Evolutionary conservation across 2,888 invertebrate species (phyloP).

Genomic region (Noctua pronuba): DNA sequence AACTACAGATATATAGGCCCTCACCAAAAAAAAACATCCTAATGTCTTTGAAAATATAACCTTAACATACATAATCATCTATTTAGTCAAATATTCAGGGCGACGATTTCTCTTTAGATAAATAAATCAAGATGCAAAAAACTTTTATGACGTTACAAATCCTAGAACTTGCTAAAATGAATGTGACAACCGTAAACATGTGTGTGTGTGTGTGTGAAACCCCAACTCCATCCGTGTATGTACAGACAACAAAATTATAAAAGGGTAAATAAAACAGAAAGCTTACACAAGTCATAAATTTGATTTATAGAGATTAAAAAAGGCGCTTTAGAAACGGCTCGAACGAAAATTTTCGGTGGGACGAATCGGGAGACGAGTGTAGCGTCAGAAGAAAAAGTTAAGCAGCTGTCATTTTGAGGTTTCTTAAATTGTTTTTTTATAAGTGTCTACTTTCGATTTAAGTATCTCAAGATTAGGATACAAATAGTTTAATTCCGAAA

Average conservation of each 20-base stretch:
- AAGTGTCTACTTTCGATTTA: neutral
- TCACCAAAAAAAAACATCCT: neutral
- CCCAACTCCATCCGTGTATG: conserved; percentile 67
- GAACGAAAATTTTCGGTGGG: conserved; percentile 90
- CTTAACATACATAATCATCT: neutral
- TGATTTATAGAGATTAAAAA: conserved; percentile 91
- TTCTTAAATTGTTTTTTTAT: conserved; percentile 5
- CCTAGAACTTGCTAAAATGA: conserved; percentile 36
- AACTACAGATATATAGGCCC: neutral
- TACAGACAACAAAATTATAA: conserved; percentile 88
- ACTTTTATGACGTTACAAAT: conserved; percentile 18
- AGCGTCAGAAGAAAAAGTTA: conserved; percentile 74
- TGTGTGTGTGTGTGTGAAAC: conserved; percentile 52
- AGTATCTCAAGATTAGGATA: neutral
- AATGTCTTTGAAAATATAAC: neutral
- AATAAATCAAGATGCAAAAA: neutral
- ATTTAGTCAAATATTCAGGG: no score
- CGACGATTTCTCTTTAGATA: neutral
- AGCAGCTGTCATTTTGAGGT: neutral
- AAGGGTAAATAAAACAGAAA: conserved; percentile 91
- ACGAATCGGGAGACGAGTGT: conserved; percentile 88
- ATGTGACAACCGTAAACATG: conserved; percentile 24
- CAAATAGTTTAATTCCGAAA: neutral
- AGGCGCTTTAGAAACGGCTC: conserved; percentile 90
- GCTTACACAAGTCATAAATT: conserved; percentile 91